phyloP scores from a whole-genome alignment of 2,888 invertebrate genomes.

The Cheilosia soror region DNA sequence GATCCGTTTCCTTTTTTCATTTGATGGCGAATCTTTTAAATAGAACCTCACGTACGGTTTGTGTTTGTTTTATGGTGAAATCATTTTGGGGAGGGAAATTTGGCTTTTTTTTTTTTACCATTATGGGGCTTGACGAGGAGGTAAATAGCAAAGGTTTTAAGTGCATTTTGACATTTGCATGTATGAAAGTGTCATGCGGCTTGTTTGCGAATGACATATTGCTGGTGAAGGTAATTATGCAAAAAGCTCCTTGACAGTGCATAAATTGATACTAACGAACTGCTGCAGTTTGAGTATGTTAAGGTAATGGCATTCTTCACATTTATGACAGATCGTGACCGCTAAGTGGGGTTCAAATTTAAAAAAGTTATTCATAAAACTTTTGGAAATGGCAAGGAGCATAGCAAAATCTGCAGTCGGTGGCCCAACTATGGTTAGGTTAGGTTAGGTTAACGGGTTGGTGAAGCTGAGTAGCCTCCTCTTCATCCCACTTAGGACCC shows the following conservation, averaged over 20 bases:
- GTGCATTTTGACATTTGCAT: slow-evolving; percentile 24
- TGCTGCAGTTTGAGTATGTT: no score
- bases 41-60: slow-evolving; percentile 54
- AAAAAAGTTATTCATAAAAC: no score
- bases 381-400: no score
- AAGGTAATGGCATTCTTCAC: no score
- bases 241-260: background rate
- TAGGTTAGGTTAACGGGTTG: no score
- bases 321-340: no score
- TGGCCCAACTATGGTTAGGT: no score
- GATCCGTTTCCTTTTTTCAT: slow-evolving; percentile 18
- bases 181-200: background rate
- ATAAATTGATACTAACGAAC: no score
- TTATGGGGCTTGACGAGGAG: background rate
- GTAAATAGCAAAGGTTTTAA: background rate
- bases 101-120: background rate
- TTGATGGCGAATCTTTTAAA: slow-evolving; percentile 37
- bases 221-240: background rate
- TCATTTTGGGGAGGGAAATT: slow-evolving; percentile 15
- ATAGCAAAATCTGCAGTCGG: no score
- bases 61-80: slow-evolving; percentile 45
- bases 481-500: no score
- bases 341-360: no score
- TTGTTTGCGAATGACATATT: background rate
- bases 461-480: no score